These are phyloP conservation scores for Saturnia pavonia DNA, from an alignment of 2,888 invertebrate genomes.

Conservation along the genomic window DNA sequence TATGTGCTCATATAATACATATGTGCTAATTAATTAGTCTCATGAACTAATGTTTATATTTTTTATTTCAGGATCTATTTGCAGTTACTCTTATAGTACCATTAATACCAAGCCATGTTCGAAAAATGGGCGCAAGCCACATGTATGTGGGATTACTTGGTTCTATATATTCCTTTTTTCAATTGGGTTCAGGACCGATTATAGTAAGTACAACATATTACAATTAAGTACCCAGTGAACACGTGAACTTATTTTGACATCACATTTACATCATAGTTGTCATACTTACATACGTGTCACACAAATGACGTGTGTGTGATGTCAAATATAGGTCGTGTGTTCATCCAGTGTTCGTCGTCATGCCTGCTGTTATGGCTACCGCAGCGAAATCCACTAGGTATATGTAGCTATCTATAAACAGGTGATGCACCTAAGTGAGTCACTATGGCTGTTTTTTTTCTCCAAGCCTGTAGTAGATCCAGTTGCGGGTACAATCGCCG, in stretches of 20 bases:
- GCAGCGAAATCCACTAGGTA: not conserved
- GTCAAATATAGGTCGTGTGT: no score
- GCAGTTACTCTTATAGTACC: slow-evolving; percentile 84
- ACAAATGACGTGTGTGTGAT: no score
- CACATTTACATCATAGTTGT: no score
- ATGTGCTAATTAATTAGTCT: no score
- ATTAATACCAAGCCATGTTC: slow-evolving; percentile 78
- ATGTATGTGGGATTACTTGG: slow-evolving; percentile 82
- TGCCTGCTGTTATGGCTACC: no score
- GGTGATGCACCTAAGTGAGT: not conserved
- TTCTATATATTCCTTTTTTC: slow-evolving; percentile 84
- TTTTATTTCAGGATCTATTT: slow-evolving; percentile 80
- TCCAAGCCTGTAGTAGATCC: no score
- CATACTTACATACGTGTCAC: no score
- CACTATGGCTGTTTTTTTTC: not conserved
- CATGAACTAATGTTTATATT: not conserved
- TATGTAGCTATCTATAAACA: not conserved
- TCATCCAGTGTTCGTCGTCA: not conserved
- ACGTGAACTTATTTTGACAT: no score
- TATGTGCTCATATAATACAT: no score
- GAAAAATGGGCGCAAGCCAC: slow-evolving; percentile 82
- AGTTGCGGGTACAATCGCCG: no score
- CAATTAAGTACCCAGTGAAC: not conserved
- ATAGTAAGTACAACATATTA: slow-evolving; percentile 70
- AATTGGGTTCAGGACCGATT: slow-evolving; percentile 84